Evolutionary conservation across 2,888 invertebrate species (phyloP).

Genomic region (Latrodectus hesperus): DNA sequence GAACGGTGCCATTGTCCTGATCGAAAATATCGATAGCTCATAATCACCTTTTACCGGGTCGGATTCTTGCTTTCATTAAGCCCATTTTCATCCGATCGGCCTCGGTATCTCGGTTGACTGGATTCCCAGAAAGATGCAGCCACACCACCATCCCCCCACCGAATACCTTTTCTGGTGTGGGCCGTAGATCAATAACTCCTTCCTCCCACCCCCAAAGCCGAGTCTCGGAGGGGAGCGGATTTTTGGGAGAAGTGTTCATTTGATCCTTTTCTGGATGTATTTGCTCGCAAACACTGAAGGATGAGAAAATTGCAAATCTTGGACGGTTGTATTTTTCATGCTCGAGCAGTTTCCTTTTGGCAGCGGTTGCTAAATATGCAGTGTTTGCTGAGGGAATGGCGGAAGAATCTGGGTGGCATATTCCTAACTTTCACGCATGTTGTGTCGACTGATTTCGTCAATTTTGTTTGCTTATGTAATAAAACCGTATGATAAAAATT

Average conservation of each 20-base stretch:
- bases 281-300: too few relatives aligned
- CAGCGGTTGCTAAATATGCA: too few relatives aligned
- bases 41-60: conserved; percentile 35
- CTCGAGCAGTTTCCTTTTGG: too few relatives aligned
- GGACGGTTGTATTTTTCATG: too few relatives aligned
- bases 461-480: too few relatives aligned
- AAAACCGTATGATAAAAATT: too few relatives aligned
- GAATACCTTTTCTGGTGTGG: conserved; percentile 40
- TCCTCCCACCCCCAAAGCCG: neutral
- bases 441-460: too few relatives aligned
- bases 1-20: conserved; percentile 21
- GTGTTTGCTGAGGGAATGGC: too few relatives aligned
- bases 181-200: conserved; percentile 43
- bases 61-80: conserved; percentile 56
- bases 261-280: too few relatives aligned
- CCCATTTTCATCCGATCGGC: conserved; percentile 39
- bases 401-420: too few relatives aligned
- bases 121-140: conserved; percentile 52
- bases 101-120: conserved; percentile 45
- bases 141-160: conserved; percentile 7
- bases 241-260: neutral
- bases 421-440: too few relatives aligned
- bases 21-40: conserved; percentile 38
- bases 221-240: neutral
- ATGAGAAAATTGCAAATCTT: too few relatives aligned